phyloP scores from a whole-genome alignment of 2,888 invertebrate genomes.

The Scelioninae gen. 2 region DNA sequence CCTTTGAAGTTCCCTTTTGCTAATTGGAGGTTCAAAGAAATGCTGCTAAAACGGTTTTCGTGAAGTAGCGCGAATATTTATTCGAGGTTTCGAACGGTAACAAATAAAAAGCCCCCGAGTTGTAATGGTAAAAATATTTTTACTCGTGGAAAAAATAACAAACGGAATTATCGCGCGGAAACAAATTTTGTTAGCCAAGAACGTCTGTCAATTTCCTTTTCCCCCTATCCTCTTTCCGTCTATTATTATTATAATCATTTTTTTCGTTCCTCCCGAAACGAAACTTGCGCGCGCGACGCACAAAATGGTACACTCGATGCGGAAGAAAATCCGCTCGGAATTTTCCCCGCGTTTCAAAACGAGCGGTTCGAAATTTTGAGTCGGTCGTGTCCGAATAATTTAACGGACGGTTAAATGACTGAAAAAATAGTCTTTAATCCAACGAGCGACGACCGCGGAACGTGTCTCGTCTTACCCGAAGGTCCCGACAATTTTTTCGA shows the following conservation, averaged over 20 bases:
- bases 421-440: conserved; percentile 46
- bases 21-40: conserved; percentile 56
- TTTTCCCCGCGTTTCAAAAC: no score
- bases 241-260: no score
- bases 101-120: conserved; percentile 19
- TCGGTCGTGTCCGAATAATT: not conserved
- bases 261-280: no score
- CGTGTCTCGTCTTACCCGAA: conserved; percentile 15
- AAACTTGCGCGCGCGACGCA: not conserved
- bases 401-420: conserved; percentile 31
- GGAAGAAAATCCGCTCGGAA: no score
- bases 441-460: conserved; percentile 28
- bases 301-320: not conserved
- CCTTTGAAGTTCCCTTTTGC: conserved; percentile 54
- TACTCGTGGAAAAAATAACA: not conserved
- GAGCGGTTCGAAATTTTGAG: no score
- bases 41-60: conserved; percentile 26
- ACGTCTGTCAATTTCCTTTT: no score
- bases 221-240: no score
- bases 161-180: not conserved
- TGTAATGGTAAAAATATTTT: conserved; percentile 10
- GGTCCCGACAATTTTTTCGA: conserved; percentile 60
- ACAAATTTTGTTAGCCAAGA: no score
- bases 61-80: conserved; percentile 46
- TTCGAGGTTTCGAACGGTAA: conserved; percentile 35